Evolutionary conservation across 1,140 invertebrate genomes (phyloP).

Genomic region (Hypsibius dujardini): DNA sequence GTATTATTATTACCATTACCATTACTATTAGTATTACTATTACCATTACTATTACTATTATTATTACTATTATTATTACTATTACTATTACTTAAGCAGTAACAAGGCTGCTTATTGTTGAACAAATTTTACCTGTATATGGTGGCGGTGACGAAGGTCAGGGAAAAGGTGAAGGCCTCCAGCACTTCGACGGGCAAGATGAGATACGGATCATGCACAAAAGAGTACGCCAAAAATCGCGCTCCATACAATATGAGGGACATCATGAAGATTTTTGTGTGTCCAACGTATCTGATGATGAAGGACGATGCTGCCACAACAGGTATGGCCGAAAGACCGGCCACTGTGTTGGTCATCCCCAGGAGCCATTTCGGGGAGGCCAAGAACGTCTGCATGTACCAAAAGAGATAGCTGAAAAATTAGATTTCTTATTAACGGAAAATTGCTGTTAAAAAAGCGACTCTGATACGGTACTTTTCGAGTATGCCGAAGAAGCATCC

Average conservation of each 20-base stretch:
- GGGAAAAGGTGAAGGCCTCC: neutral
- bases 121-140: too few relatives aligned
- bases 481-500: neutral
- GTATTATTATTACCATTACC: too few relatives aligned
- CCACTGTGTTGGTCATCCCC: neutral
- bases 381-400: neutral
- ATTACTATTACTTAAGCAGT: too few relatives aligned
- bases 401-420: neutral
- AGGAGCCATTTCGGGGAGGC: neutral
- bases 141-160: too few relatives aligned
- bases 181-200: neutral
- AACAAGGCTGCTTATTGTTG: too few relatives aligned
- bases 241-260: neutral
- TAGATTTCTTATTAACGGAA: too few relatives aligned
- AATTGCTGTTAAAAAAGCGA: neutral
- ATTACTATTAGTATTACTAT: too few relatives aligned
- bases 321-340: neutral
- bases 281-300: neutral
- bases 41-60: too few relatives aligned
- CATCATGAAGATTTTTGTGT: neutral
- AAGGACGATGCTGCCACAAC: neutral
- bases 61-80: too few relatives aligned
- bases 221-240: slow-evolving; percentile 5
- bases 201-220: neutral
- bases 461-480: neutral